Base-by-base conservation (phyloP, 2,888 invertebrate species). In the Drosophila atroscutellata region DNA sequence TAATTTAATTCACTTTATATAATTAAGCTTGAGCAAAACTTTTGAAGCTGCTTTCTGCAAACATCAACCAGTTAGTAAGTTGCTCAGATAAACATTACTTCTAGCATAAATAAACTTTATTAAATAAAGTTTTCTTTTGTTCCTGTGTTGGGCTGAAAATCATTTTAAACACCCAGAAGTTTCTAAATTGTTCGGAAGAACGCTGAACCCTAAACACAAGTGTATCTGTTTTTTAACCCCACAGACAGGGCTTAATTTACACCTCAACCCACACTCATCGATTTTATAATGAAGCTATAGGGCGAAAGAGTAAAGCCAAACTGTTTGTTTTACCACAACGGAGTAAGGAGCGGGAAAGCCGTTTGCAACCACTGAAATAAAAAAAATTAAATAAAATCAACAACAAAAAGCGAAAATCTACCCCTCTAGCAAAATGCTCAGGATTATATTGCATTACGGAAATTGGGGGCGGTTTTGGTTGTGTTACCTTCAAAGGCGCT, bases 241-340 rank as follows among this genome's bases (percentile, higher is more conserved):
- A 6, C 37, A 42, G 28, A 20, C 47, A 30, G 57, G 45, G 74
- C 68, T 73, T 65, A 54, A 69, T 67, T 86, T 71, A 59, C 66
- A 66, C 71, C 58, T 66, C 72, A 57, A 39, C 26, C 67, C 70
- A 54, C 62, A 47, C 24, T 18, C 71, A 81, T 80, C 83, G 81
- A 85, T 81, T 86, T 83, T 83, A 74, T 76, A 83, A 87, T 87
- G 85, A 85, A 85, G 77, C 83, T 60, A 73, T 72, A 30, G 67
- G 49, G 56, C 64, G 36, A 26, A 11, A 66, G 54, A 67, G 58
- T 37, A 37, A 72, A 71, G 65, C 72, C 67, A 67, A 77, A 75
- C 72, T 72, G 80, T 84, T 86, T 82, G 76, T 73, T 80, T 82
- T 75, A 62, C 56, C 51, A 54, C 59, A 80, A 78, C 56, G 60